These are phyloP conservation scores for Eclectus roratus DNA, from an alignment of 2,113 vertebrate species.

Conservation along the genomic window DNA sequence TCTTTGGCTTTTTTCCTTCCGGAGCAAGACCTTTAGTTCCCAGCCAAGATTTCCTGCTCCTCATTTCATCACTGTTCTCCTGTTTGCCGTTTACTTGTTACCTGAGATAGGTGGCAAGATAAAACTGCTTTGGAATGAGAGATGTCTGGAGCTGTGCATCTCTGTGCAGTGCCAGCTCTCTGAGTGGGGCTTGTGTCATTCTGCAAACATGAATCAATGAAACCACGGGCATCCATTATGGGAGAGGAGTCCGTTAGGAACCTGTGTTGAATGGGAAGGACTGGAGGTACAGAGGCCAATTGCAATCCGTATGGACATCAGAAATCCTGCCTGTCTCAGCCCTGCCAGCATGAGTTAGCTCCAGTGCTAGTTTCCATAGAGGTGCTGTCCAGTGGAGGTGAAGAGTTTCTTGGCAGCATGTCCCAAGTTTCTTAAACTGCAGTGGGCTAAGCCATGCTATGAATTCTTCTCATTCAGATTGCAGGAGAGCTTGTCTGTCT, in stretches of 20 bases:
- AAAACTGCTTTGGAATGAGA: not conserved
- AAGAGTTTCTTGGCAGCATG: not conserved
- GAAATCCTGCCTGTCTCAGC: not conserved
- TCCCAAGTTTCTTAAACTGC: not conserved
- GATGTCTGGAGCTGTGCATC: not conserved
- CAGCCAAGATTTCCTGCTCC: not conserved
- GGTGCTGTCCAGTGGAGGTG: not conserved
- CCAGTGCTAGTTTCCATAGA: not conserved
- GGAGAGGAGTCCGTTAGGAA: not conserved
- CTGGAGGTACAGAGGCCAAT: not conserved
- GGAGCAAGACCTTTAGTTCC: not conserved
- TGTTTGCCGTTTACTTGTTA: not conserved
- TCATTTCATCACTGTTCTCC: accelerated
- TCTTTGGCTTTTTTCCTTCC: not conserved
- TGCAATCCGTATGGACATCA: accelerated
- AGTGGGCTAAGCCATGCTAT: accelerated
- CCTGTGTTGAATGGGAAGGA: accelerated
- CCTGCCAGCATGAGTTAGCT: not conserved
- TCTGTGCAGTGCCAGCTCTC: not conserved
- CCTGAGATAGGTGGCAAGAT: not conserved
- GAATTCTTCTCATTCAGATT: not conserved
- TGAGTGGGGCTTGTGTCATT: not conserved
- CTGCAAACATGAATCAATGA: not conserved
- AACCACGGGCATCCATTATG: not conserved
- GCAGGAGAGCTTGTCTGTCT: not conserved